phyloP scores from a whole-genome alignment of 2,113 vertebrate species.

The Poicephalus gulielmi region DNA sequence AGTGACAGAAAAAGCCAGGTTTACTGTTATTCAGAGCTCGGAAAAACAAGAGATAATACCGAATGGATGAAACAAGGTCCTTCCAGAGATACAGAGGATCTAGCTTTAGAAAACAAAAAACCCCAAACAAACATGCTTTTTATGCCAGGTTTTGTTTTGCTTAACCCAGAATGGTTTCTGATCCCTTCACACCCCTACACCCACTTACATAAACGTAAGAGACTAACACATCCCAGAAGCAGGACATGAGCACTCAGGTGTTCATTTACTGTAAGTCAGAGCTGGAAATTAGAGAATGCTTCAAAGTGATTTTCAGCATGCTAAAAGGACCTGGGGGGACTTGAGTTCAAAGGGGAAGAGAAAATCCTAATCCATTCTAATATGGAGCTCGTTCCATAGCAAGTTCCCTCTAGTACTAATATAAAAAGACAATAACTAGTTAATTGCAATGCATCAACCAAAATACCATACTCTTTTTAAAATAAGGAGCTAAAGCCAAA shows the following conservation, averaged over 20 bases:
- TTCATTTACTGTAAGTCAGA: neutral
- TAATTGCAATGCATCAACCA: neutral
- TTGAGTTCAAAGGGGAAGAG: neutral
- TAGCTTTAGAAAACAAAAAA: neutral
- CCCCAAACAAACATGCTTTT: neutral
- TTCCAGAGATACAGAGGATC: neutral
- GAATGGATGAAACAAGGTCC: neutral
- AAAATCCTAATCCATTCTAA: neutral
- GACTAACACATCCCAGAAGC: neutral
- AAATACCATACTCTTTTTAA: neutral
- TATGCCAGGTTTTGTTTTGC: neutral
- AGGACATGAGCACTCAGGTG: neutral
- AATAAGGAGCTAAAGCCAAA: neutral
- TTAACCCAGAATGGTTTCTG: neutral
- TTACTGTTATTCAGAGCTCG: neutral
- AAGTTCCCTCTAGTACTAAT: neutral
- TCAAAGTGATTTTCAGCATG: neutral
- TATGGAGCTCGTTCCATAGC: neutral
- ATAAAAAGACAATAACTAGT: neutral
- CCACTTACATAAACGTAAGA: neutral
- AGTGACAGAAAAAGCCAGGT: neutral
- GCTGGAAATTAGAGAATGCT: neutral
- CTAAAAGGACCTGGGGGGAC: neutral
- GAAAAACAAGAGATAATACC: neutral
- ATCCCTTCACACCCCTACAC: neutral